These are phyloP conservation scores for Ailurus styani DNA, from an alignment of 2,113 vertebrate genomes.

Conservation along the genomic window DNA sequence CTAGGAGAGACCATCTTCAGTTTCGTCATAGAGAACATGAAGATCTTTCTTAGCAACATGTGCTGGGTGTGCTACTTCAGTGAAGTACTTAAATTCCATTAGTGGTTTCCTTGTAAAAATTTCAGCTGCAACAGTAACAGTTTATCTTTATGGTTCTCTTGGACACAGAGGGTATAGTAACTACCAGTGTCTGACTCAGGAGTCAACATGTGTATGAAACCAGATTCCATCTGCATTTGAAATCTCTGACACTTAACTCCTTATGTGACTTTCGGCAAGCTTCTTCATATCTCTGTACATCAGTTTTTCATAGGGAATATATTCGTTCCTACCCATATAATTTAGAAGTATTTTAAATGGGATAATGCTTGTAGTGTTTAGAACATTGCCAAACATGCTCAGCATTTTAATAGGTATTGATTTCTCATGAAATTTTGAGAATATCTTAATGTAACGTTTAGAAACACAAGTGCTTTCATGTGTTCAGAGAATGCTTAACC, in stretches of 20 bases:
- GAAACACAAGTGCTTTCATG: not conserved
- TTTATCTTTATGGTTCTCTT: not conserved
- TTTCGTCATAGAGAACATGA: not conserved
- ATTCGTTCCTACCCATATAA: not conserved
- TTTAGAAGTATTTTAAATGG: conserved; percentile 7
- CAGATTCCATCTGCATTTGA: not conserved
- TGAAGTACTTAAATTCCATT: not conserved
- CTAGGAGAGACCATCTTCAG: not conserved
- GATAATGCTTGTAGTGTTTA: not conserved
- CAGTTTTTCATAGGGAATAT: not conserved
- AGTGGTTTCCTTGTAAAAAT: not conserved
- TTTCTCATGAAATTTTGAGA: conserved; percentile 30
- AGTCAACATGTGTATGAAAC: not conserved
- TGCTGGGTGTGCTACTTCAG: not conserved
- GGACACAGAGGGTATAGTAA: not conserved
- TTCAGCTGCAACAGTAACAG: not conserved
- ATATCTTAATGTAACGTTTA: conserved; percentile 42
- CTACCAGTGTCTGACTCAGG: not conserved
- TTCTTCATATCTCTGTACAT: not conserved
- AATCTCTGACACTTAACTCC: not conserved
- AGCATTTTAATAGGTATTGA: conserved; percentile 9
- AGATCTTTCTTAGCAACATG: not conserved
- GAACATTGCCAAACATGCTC: not conserved
- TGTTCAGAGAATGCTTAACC: not conserved
- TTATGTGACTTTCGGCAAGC: not conserved